Base-by-base conservation (phyloP, 2,113 vertebrate species). In the Xiphophorus maculatus region DNA sequence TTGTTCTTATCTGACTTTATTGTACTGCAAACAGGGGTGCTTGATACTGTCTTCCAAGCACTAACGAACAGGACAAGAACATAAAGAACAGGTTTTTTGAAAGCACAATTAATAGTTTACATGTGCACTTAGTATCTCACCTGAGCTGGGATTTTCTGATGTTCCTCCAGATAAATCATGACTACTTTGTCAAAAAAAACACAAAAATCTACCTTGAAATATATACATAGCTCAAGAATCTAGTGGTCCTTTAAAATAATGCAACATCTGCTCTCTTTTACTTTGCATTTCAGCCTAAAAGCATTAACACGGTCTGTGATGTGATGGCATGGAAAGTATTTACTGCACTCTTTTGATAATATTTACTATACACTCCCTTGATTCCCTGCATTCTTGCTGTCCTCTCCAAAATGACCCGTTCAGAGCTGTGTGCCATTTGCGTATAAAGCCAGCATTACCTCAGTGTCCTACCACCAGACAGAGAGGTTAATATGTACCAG, bases 361-460 rank as follows among this genome's bases (percentile, higher is more conserved):
- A 85, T 89, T 88, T 80, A 89, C 86, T 86, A 62, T 80, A 70
- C 68, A 48, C 80, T 82, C 61, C 68, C 67, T 64, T 70, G 69
- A 92, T 92, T 92, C 88, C 76, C 68, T 37, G 68, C 87, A 91
- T 93, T 93, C 89, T 73, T 89, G 28, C 30, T 25, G 61, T 64
- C 63, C 58, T 83, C 76, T 85, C 65, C 80, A 86, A 91, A 91
- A 91, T 84, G 88, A 83, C 70, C 75, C 42, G 80, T 84, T 84
- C 73, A 81, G 77, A 87, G 71, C 61, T 11, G 12, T 58, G 66
- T 81, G 82, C 73, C 76, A 80, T 66, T 63, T 68, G 67, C 68
- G 71, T 73, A 48, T 69, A 69, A 77, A 84, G 76, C 44, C n/a
- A 73, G 68, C 63, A 68, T 83, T 69, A 72, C 76, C 48, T 80